phyloP scores from a whole-genome alignment of 2,888 invertebrate genomes.

The Celastrina argiolus region DNA sequence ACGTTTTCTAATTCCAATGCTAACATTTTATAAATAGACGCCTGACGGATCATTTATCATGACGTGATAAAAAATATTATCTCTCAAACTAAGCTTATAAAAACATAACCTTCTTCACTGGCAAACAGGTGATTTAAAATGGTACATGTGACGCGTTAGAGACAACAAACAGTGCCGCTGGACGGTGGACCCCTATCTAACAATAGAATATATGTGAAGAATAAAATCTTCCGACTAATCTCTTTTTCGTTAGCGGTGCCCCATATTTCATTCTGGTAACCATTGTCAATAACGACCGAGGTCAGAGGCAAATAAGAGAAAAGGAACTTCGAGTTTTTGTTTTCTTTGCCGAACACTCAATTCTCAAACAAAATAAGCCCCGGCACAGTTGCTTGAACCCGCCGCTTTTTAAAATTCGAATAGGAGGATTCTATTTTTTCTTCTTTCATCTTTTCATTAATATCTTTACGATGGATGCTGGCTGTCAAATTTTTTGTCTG shows the following conservation, averaged over 20 bases:
- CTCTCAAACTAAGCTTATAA: slow-evolving; percentile 39
- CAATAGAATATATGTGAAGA: slow-evolving; percentile 39
- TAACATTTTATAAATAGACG: neutral
- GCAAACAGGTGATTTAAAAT: slow-evolving; percentile 59
- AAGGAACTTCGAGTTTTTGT: slow-evolving; percentile 65
- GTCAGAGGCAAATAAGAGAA: slow-evolving; percentile 75
- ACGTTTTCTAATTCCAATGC: neutral
- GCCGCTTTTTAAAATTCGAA: slow-evolving; percentile 71
- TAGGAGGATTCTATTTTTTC: slow-evolving; percentile 55
- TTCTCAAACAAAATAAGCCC: slow-evolving; percentile 66
- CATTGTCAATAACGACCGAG: slow-evolving; percentile 74
- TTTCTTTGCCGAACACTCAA: slow-evolving; percentile 64
- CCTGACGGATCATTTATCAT: slow-evolving; percentile 22
- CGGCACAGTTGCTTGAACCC: slow-evolving; percentile 64
- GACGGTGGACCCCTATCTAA: slow-evolving; percentile 43
- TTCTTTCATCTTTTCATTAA: slow-evolving; percentile 69
- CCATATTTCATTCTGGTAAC: slow-evolving; percentile 77
- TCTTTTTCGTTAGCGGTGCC: slow-evolving; percentile 70
- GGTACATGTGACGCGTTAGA: slow-evolving; percentile 46
- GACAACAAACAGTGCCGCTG: slow-evolving; percentile 58
- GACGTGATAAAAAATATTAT: slow-evolving; percentile 33
- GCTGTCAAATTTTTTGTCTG: slow-evolving; percentile 59
- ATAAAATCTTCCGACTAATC: slow-evolving; percentile 72
- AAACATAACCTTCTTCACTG: slow-evolving; percentile 61
- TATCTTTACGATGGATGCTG: slow-evolving; percentile 65